A percentile compares a stretch with the other conserved stretches of the same genome.
Conservation (phyloP, 1,140 invertebrate genomes). For the Micrasema longulum region DNA sequence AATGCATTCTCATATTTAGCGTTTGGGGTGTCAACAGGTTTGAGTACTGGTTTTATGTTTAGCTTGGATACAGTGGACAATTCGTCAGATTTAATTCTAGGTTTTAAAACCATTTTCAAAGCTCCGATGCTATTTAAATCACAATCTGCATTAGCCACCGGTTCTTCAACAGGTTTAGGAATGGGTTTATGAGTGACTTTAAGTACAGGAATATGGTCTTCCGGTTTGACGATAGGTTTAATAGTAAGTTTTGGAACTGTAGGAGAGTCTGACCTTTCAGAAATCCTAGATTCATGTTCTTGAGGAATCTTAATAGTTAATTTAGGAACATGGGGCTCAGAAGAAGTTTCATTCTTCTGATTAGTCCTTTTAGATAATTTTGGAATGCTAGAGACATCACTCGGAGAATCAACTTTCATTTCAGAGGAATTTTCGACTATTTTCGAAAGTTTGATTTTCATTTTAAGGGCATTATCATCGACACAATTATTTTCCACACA, state of each 20-base stretch:
- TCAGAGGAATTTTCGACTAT: conserved; percentile 20
- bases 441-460: conserved; percentile 48
- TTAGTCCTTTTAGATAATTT: conserved; percentile 63
- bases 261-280: conserved; percentile 60
- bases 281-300: conserved; percentile 56
- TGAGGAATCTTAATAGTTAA: conserved; percentile 61
- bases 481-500: conserved; percentile 28
- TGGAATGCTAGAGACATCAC: conserved; percentile 56
- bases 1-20: conserved; percentile 22
- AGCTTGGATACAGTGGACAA: conserved; percentile 21
- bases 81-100: conserved; percentile 23
- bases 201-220: conserved; percentile 50
- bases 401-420: conserved; percentile 25
- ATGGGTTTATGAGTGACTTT: conserved; percentile 41
- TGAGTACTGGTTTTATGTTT: conserved; percentile 58
- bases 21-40: conserved; percentile 54
- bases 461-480: conserved; percentile 43
- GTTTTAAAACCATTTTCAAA: conserved; percentile 27
- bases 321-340: conserved; percentile 62
- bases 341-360: conserved; percentile 58
- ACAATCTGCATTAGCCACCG: not conserved
- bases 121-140: conserved; percentile 50
- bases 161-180: conserved; percentile 58
- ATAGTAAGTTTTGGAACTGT: conserved; percentile 65
- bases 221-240: conserved; percentile 64